Conservation (phyloP, 2,797 vertebrate species). For the Zalophus californianus region DNA sequence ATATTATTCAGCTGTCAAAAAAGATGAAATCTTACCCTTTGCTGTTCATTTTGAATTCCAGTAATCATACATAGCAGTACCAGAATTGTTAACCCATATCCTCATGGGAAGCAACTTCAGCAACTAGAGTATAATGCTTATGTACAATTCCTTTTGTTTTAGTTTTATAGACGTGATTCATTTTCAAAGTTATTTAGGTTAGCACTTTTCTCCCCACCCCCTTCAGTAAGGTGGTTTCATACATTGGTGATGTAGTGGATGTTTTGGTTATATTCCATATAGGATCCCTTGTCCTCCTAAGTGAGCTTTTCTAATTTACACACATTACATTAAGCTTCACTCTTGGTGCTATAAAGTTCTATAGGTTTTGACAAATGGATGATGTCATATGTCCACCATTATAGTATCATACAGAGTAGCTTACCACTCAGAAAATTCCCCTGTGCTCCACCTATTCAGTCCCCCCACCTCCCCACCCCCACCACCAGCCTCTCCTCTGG, state of each 20-base stretch:
- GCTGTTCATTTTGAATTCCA: neutral
- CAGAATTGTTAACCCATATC: neutral
- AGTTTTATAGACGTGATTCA: neutral
- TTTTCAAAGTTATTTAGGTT: neutral
- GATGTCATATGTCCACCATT: neutral
- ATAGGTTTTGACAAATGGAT: constrained; percentile 4
- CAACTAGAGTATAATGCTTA: neutral
- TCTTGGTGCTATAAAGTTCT: neutral
- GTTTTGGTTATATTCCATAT: neutral
- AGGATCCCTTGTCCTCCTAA: neutral
- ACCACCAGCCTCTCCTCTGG: neutral
- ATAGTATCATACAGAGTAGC: neutral
- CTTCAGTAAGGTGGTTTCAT: neutral
- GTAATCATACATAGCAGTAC: neutral
- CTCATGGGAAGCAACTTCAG: neutral
- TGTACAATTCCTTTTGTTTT: neutral
- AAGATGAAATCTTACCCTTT: neutral
- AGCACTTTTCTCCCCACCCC: neutral
- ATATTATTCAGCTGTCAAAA: neutral
- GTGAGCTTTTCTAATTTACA: neutral
- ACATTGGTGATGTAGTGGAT: neutral
- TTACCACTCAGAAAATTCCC: neutral
- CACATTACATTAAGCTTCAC: neutral
- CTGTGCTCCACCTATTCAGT: neutral
- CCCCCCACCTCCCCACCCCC: neutral